Evolutionary conservation across 2,888 invertebrate species (phyloP).

Genomic region (Augochlorella aurata): DNA sequence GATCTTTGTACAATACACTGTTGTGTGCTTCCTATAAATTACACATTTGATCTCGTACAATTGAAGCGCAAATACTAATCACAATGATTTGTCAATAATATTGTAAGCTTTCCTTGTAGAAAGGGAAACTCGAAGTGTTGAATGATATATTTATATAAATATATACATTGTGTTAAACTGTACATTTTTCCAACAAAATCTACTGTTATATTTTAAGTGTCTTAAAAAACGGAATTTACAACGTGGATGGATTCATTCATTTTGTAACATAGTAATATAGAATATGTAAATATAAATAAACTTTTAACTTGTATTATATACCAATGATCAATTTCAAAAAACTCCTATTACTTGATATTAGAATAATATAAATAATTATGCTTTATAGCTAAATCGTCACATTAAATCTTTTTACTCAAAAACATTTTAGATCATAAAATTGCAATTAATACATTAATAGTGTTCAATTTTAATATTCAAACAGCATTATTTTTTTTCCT

Average conservation of each 20-base stretch:
- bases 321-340: conserved; percentile 29
- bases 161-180: conserved; percentile 34
- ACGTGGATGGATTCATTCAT: conserved; percentile 45
- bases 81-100: conserved; percentile 23
- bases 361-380: conserved; percentile 25
- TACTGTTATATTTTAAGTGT: conserved; percentile 31
- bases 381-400: conserved; percentile 13
- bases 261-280: conserved; percentile 51
- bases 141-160: conserved; percentile 38
- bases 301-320: conserved; percentile 42
- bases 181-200: conserved; percentile 36
- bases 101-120: conserved; percentile 19
- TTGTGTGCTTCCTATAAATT: conserved; percentile 9
- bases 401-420: conserved; percentile 12
- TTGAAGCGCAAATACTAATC: conserved; percentile 29
- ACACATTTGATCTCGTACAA: conserved; percentile 18
- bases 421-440: conserved; percentile 18
- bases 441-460: not conserved
- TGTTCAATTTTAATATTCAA: conserved; percentile 9
- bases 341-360: conserved; percentile 9
- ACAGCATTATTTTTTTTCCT: not conserved
- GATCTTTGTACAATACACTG: conserved; percentile 13
- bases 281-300: conserved; percentile 56
- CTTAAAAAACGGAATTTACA: conserved; percentile 40
- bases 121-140: conserved; percentile 30